Conservation (phyloP, 2,888 invertebrate species). For the Melanargia galathea region DNA sequence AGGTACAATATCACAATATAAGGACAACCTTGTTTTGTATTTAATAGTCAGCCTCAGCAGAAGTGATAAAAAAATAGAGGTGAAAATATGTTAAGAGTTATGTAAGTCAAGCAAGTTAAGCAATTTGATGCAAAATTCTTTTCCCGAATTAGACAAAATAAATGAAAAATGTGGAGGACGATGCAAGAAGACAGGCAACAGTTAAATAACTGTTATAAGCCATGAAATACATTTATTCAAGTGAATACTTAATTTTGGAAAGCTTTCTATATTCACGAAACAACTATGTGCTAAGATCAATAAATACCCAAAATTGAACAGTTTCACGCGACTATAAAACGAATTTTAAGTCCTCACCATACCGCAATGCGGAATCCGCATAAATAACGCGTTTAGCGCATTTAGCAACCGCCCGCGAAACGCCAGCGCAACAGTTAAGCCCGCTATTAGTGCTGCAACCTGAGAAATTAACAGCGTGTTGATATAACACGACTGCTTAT, state of each 20-base stretch:
- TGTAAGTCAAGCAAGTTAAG: too few relatives aligned
- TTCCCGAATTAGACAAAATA: too few relatives aligned
- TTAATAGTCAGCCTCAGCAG: too few relatives aligned
- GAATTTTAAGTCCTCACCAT: constrained; percentile 45
- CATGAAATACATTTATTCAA: not conserved
- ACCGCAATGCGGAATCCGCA: constrained; percentile 58
- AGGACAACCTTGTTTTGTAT: too few relatives aligned
- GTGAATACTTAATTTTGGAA: not conserved
- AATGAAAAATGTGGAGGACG: too few relatives aligned
- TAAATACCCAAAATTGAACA: constrained; percentile 22
- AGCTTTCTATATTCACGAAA: not conserved
- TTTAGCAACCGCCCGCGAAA: constrained; percentile 67
- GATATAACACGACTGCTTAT: constrained; percentile 32
- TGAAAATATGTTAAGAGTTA: too few relatives aligned
- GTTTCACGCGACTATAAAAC: constrained; percentile 35
- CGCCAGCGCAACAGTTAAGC: constrained; percentile 54
- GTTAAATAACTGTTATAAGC: not conserved
- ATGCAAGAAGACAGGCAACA: too few relatives aligned
- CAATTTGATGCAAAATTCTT: too few relatives aligned
- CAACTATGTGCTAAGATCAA: not conserved
- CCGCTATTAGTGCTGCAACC: constrained; percentile 46
- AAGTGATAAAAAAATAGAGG: too few relatives aligned
- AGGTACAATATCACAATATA: too few relatives aligned
- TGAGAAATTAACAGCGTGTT: constrained; percentile 34
- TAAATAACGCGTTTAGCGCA: constrained; percentile 63